Evolutionary conservation across 1,140 invertebrate species (phyloP).

Genomic region (Drosophila triauraria): DNA sequence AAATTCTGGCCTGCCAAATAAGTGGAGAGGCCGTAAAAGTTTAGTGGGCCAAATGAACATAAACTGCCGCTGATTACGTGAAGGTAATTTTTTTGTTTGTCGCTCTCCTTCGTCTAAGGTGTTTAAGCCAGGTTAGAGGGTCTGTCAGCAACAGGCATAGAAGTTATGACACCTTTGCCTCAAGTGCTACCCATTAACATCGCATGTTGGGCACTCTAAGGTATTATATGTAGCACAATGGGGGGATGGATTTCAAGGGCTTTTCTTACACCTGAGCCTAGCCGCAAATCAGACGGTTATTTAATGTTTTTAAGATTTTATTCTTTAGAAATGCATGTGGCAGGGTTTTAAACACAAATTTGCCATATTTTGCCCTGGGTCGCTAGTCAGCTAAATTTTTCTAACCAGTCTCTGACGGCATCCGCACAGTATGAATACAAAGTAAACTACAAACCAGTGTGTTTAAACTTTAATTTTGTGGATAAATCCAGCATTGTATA

Average conservation of each 20-base stretch:
- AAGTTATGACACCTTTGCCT: constrained; percentile 47
- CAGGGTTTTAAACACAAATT: too few species aligned
- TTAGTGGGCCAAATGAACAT: constrained; percentile 74
- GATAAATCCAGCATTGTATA: too few species aligned
- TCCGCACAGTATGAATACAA: too few species aligned
- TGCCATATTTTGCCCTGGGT: too few species aligned
- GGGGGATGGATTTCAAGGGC: background rate
- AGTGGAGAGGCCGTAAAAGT: constrained; percentile 69
- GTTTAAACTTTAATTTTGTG: too few species aligned
- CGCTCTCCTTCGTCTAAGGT: constrained; percentile 13
- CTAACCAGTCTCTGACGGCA: too few species aligned
- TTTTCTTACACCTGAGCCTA: background rate
- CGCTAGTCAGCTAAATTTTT: too few species aligned
- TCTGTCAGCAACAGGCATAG: constrained; percentile 70
- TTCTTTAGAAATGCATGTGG: too few species aligned
- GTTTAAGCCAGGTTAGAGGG: constrained; percentile 40
- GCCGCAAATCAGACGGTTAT: constrained; percentile 1
- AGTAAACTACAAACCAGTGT: too few species aligned
- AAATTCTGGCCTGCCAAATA: constrained; percentile 48
- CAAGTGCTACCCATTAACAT: constrained; percentile 50
- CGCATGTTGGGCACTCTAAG: background rate
- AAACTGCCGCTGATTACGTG: constrained; percentile 73
- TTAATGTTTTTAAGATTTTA: background rate
- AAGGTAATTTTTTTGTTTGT: constrained; percentile 47
- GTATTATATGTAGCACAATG: too few species aligned